These are phyloP conservation scores for Lithophane ornitopus DNA, from an alignment of 2,888 invertebrate genomes.

Conservation along the genomic window DNA sequence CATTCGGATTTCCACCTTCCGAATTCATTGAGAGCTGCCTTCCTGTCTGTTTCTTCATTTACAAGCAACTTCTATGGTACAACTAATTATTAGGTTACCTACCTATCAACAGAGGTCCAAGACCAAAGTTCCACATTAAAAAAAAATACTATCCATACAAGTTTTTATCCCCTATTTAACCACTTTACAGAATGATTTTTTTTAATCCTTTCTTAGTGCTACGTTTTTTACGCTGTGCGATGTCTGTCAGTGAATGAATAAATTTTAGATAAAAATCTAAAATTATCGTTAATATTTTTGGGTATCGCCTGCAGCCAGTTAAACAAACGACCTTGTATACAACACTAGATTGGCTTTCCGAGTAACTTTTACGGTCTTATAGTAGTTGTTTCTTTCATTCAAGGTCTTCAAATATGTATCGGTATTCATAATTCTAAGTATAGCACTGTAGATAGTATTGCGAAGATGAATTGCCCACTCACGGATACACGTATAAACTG, in stretches of 20 bases:
- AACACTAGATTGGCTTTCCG: slow-evolving; percentile 13
- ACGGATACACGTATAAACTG: background rate
- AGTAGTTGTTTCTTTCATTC: slow-evolving; percentile 11
- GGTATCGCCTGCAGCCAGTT: background rate
- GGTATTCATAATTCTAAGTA: slow-evolving; percentile 1
- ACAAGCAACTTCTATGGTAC: background rate
- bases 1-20: background rate
- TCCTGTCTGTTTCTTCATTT: background rate
- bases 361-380: slow-evolving; percentile 28
- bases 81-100: background rate
- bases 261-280: background rate
- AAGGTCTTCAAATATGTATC: slow-evolving; percentile 23
- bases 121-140: background rate
- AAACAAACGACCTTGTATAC: slow-evolving; percentile 26
- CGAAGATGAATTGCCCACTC: background rate
- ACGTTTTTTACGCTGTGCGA: background rate
- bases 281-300: background rate
- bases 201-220: background rate
- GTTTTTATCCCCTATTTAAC: background rate
- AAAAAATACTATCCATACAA: background rate
- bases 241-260: background rate
- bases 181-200: background rate
- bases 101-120: background rate
- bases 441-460: background rate
- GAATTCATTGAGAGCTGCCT: background rate